Evolutionary conservation across 2,888 invertebrate genomes (phyloP), one percentile per base, ranked within the genome.

Genomic region (Carterocephalus palaemon): DNA sequence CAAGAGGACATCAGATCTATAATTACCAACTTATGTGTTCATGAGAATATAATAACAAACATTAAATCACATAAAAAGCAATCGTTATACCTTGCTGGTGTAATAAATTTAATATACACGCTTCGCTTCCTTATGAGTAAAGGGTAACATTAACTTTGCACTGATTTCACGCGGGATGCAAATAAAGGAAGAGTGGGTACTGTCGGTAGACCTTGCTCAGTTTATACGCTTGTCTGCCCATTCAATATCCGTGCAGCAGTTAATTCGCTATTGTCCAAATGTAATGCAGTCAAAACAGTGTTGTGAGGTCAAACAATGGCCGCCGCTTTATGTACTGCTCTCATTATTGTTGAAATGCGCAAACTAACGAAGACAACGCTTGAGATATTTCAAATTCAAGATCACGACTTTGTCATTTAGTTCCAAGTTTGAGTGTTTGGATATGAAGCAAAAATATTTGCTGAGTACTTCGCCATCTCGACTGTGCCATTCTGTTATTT

Each of bases 401-500:
- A 55, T 60, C 57, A 59, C 57, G 57, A 59, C 54, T 57, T 56
- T 50, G 57, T 57, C 49, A 56, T 55, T 60, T 50, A 36, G 45
- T 42, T 37, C 47, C 52, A 51, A 40, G 32, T 57, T 59, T 57
- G 62, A 70, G 69, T 72, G 62, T 63, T 68, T 60, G 56, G 51
- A 46, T 56, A 55, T 53, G 59, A 53, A 62, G 59, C 59, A 60
- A 70, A 70, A 74, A 72, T 75, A 68, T 79, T 79, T 73, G 70
- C 68, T 53, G 56, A 67, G 56, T 75, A 65, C 76, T 76, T 54
- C 51, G 62, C 59, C 57, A 62, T 59, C 56, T 56, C 53, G 49
- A 48, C 51, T 58, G 52, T 61, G 60, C 55, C 52, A 60, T 58
- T 72, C 69, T 67, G 75, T n/a, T n/a, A 76, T 75, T 72, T 73